phyloP scores from a whole-genome alignment of 37 sponge, comb jelly and placozoan species.

The Oscarella lobularis region DNA sequence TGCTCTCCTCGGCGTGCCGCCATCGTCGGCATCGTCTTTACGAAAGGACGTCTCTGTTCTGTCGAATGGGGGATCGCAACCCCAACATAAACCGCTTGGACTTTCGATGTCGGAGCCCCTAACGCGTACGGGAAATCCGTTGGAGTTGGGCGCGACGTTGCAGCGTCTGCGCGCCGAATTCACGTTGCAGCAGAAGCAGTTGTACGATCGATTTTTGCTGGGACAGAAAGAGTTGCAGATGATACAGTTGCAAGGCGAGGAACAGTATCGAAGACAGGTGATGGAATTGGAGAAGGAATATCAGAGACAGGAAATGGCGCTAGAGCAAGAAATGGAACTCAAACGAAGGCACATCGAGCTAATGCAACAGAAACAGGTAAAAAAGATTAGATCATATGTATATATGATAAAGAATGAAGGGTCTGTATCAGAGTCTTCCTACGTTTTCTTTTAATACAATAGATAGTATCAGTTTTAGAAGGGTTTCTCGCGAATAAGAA shows the following conservation, averaged over 20 bases:
- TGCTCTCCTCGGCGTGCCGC: too few species aligned
- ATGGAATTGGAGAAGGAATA: not conserved
- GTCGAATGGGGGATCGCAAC: too few species aligned
- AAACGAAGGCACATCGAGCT: not conserved
- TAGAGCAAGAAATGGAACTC: not conserved
- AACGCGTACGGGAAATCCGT: too few species aligned
- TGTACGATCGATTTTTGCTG: not conserved
- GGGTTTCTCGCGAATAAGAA: too few species aligned
- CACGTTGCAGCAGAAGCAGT: not conserved
- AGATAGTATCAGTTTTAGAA: too few species aligned
- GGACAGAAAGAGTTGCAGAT: not conserved
- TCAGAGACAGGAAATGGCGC: not conserved
- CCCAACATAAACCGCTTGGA: too few species aligned
- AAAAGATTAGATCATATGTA: not conserved
- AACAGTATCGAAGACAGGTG: not conserved
- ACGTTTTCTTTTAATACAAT: not conserved
- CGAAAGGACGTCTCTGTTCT: too few species aligned
- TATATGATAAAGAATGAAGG: not conserved
- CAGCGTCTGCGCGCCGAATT: not conserved
- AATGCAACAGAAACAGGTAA: not conserved
- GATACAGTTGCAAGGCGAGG: slow-evolving; percentile 1
- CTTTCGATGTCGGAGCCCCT: too few species aligned
- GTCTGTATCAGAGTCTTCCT: too few species aligned
- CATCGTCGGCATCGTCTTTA: too few species aligned
- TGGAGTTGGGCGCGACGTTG: not conserved